Conservation (phyloP, 2,888 invertebrate species). For the Eupithecia subfuscata region DNA sequence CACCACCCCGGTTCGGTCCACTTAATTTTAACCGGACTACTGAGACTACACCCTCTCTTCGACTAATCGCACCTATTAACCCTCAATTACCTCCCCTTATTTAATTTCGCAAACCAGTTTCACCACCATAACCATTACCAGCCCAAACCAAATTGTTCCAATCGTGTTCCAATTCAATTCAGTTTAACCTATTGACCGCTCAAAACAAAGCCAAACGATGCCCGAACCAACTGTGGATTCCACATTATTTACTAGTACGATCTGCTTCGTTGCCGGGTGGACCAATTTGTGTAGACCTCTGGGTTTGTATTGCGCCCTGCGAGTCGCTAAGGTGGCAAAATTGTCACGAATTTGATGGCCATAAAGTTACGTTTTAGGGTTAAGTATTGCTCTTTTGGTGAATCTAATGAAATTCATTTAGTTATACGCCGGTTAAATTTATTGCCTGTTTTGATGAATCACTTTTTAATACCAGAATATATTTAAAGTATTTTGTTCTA, state of each 20-base stretch:
- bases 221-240: conserved; percentile 78
- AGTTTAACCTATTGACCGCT: conserved; percentile 28
- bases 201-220: conserved; percentile 7
- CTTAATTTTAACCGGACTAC: too few relatives aligned
- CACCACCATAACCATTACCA: background rate
- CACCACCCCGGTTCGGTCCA: background rate
- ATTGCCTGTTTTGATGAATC: too few relatives aligned
- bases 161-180: conserved; percentile 5
- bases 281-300: conserved; percentile 53
- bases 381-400: background rate
- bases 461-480: too few relatives aligned
- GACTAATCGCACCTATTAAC: background rate
- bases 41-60: background rate
- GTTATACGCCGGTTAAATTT: too few relatives aligned
- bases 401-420: too few relatives aligned
- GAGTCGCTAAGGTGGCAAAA: conserved; percentile 4
- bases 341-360: background rate
- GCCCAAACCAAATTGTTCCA: background rate
- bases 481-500: too few relatives aligned
- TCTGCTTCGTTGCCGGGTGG: conserved; percentile 34
- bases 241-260: conserved; percentile 46
- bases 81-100: background rate
- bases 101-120: background rate
- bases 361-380: conserved; percentile 1
- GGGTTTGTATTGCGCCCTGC: background rate